Conservation (phyloP, 1,140 invertebrate genomes). For the Himalopsyche phryganea region DNA sequence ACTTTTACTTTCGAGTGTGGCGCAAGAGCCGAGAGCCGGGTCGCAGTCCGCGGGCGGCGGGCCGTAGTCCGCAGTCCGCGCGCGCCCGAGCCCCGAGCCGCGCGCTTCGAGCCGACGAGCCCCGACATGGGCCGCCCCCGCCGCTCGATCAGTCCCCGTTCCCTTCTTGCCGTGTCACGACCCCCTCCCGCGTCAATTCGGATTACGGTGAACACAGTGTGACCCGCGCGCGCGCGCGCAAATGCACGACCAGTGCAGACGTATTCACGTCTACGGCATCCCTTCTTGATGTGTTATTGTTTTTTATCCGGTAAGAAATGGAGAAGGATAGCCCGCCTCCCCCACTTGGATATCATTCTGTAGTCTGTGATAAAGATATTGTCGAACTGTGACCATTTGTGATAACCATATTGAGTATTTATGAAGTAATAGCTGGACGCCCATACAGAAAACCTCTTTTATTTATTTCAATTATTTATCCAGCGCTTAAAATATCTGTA, state of each 20-base stretch:
- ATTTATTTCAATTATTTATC: no score
- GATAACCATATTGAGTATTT: no score
- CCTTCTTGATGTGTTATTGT: no score
- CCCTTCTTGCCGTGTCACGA: conserved; percentile 36
- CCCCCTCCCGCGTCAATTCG: conserved; percentile 42
- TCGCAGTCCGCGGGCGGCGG: conserved; percentile 35
- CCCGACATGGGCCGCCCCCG: conserved; percentile 1
- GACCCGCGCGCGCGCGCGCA: conserved; percentile 6
- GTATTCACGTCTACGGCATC: no score
- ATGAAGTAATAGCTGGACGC: no score
- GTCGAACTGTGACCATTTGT: no score
- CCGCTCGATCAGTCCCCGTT: conserved; percentile 36
- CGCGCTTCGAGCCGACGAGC: conserved; percentile 19
- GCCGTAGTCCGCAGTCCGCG: conserved; percentile 25
- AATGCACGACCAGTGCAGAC: neutral
- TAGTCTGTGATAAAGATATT: no score
- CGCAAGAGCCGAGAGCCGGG: conserved; percentile 36
- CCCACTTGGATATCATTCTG: no score
- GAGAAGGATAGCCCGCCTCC: no score
- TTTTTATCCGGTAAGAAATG: no score
- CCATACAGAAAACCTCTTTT: no score
- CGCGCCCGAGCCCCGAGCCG: conserved; percentile 28
- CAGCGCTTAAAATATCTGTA: no score
- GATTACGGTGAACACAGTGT: conserved; percentile 37
- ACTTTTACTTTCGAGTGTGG: conserved; percentile 50